phyloP scores from a whole-genome alignment of 1,140 invertebrate genomes.

The Camponotus vicinus region DNA sequence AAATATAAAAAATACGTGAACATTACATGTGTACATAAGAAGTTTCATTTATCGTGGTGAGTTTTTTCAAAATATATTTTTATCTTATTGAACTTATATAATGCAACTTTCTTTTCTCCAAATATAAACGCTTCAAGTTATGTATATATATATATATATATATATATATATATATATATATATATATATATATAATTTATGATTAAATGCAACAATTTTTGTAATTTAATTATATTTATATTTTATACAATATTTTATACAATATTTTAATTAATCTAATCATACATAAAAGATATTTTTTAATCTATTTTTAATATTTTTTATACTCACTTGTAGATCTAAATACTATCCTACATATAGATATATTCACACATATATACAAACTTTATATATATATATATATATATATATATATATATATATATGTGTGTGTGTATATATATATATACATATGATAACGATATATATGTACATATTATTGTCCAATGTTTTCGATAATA shows the following conservation, averaged over 20 bases:
- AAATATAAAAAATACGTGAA: background rate
- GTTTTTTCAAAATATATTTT: background rate
- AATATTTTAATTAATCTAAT: background rate
- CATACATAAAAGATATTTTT: background rate
- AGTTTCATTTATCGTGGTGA: background rate
- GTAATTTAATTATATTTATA: background rate
- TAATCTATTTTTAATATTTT: no score
- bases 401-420: no score
- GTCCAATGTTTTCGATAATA: no score
- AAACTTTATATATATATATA: no score
- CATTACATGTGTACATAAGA: background rate
- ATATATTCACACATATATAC: no score
- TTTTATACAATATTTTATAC: constrained; percentile 20
- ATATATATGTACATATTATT: no score
- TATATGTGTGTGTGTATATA: no score
- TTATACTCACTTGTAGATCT: no score
- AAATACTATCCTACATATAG: no score
- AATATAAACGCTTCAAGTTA: constrained; percentile 3
- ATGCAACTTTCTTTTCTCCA: background rate
- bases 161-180: background rate
- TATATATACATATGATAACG: no score
- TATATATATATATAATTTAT: background rate
- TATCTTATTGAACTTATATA: background rate
- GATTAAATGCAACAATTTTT: background rate
- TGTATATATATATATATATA: background rate